A percentile compares a stretch with the other conserved stretches of the same genome.
Conservation (phyloP, 2,113 vertebrate genomes). For the Lagopus leucura region DNA sequence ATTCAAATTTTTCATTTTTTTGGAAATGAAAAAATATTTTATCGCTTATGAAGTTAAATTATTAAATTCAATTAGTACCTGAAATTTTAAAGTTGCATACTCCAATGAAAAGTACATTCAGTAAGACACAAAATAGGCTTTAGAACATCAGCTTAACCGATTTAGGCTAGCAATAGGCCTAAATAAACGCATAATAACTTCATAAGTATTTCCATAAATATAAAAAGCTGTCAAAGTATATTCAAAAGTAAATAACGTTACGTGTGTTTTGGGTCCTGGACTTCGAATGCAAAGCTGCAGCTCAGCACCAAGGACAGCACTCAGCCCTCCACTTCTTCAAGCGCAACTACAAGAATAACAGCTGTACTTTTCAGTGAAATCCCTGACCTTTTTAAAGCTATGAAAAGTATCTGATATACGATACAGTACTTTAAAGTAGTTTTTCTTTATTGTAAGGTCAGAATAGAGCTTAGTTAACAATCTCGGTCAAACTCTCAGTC, state of each 20-base stretch:
- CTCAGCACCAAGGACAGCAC: constrained; percentile 53
- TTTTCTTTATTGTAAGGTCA: not conserved
- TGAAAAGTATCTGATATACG: accelerated
- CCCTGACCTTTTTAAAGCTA: accelerated
- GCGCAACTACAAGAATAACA: accelerated
- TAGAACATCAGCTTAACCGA: not conserved
- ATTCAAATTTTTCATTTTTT: not conserved
- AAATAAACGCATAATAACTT: not conserved
- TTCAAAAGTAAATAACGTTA: accelerated
- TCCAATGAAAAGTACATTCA: not conserved
- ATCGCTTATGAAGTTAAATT: not conserved
- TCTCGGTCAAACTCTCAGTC: not conserved
- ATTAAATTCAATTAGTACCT: not conserved
- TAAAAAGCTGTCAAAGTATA: accelerated
- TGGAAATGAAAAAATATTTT: not conserved
- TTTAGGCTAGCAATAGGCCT: not conserved
- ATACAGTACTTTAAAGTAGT: not conserved
- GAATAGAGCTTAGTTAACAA: not conserved
- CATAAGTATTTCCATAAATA: not conserved
- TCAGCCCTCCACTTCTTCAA: accelerated
- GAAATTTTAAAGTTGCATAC: not conserved
- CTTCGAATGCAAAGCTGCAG: accelerated
- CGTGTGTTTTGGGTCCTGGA: accelerated
- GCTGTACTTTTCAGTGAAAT: not conserved
- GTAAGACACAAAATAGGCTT: not conserved